Evolutionary conservation across 2,888 invertebrate genomes (phyloP), one percentile per base, ranked within the genome.

Genomic region (Nebria salina): DNA sequence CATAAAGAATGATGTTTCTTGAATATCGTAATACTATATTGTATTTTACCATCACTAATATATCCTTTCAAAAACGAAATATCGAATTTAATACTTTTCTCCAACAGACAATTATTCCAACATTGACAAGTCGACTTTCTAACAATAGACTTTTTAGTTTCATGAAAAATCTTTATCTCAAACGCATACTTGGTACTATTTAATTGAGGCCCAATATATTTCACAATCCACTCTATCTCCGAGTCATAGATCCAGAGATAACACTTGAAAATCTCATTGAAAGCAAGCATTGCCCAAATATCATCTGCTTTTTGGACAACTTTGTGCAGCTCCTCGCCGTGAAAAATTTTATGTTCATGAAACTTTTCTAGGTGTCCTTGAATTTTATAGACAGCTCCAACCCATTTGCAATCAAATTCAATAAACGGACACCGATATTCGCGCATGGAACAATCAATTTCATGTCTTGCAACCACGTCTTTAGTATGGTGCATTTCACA

Each of bases 91-190:
- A 80, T 72, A 70, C 75, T 26, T 65, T 75, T 80, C 9, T 80
- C 80, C 41, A 80, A 41, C 25, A 75, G n/a, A 34, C 75, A 20
- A 75, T 70, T 80, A 65, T 80, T 80, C 80, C 80, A 80, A 1
- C 80, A 70, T 54, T 68, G 75, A 41, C 80, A 80, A 9, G 66
- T 75, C 41, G 65, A 5, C 75, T 75, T 70, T 13, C 20, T 65
- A 2, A 75, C 42, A 65, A 64, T 54, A n/a, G 66, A 13, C 75
- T 66, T 70, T 13, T 25, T 65, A 9, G 4, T 65, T 20, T 75
- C 75, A 41, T 70, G 68, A 20, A n/a, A 26, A 11, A 80, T 43
- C 2, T 70, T 80, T 9, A 80, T 70, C 70, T 75, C 75, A 80
- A 75, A 80, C n/a, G 11, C 25, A 75, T 41, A 80, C 15, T 11